phyloP scores from a whole-genome alignment of 2,113 vertebrate species.

The Craseonycteris thonglongyai region DNA sequence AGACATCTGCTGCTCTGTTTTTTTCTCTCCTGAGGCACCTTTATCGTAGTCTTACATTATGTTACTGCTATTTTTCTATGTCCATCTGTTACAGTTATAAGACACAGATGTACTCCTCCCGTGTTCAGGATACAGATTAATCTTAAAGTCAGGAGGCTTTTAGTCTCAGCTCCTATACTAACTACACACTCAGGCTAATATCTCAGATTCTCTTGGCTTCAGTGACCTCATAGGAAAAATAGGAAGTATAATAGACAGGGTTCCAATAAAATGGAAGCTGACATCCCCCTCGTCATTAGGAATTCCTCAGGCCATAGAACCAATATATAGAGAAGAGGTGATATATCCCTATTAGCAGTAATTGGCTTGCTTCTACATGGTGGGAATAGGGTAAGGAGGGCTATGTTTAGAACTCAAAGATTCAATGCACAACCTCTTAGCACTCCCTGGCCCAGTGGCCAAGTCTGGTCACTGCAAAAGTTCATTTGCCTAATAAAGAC shows the following conservation, averaged over 20 bases:
- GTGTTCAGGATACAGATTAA: background rate
- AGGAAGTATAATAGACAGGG: background rate
- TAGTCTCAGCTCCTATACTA: background rate
- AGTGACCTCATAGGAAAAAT: background rate
- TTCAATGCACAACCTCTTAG: background rate
- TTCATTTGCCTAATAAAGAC: background rate
- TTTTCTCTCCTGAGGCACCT: background rate
- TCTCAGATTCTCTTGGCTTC: background rate
- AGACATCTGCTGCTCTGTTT: conserved; percentile 22
- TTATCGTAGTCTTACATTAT: background rate
- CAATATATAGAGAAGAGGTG: background rate
- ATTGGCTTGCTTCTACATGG: background rate
- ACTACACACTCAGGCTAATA: background rate
- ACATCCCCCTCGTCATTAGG: background rate
- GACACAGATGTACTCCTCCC: background rate
- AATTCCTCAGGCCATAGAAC: background rate
- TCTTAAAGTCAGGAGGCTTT: background rate
- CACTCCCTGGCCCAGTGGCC: background rate
- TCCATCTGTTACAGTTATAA: background rate
- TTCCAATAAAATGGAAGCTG: background rate
- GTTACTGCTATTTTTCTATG: background rate
- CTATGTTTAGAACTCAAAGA: background rate
- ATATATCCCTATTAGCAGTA: background rate
- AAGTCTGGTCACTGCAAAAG: background rate
- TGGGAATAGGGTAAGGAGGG: background rate